phyloP scores from a whole-genome alignment of 2,888 invertebrate species.

The Pristionchus entomophagus region DNA sequence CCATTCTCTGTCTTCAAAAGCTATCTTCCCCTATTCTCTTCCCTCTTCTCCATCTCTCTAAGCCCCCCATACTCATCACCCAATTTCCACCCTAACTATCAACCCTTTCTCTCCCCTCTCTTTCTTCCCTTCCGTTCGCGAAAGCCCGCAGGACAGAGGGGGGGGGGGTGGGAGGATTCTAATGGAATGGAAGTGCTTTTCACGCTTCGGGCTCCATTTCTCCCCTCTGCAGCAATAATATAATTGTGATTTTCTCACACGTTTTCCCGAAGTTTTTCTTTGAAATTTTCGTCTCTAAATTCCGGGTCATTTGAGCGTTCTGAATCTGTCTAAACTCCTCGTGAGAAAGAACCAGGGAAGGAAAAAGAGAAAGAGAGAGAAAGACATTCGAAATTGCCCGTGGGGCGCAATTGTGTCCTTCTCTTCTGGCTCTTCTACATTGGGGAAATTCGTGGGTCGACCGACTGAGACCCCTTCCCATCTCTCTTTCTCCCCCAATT shows the following conservation, averaged over 20 bases:
- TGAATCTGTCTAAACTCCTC: neutral
- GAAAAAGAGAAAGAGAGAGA: conserved; percentile 14
- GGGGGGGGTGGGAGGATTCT: neutral
- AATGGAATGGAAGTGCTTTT: conserved; percentile 4
- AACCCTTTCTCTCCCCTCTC: conserved; percentile 10
- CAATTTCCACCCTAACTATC: conserved; percentile 33
- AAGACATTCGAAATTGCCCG: conserved; percentile 9
- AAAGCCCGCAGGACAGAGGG: neutral
- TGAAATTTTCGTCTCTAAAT: neutral
- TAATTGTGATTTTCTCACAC: no score
- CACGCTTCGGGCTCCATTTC: no score
- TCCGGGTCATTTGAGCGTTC: neutral
- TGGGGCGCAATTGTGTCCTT: conserved; percentile 23
- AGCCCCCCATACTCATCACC: conserved; percentile 27
- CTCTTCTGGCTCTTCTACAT: conserved; percentile 17
- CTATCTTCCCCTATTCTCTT: neutral
- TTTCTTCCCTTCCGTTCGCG: conserved; percentile 14
- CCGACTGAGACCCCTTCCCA: neutral
- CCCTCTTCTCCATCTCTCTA: conserved; percentile 24
- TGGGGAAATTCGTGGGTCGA: conserved; percentile 5
- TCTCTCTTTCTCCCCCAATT: neutral
- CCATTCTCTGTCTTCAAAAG: conserved; percentile 14
- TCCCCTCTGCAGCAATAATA: neutral
- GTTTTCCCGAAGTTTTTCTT: no score
- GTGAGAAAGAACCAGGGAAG: neutral